Conservation (phyloP, 2,888 invertebrate species). For the Mythimna impura region DNA sequence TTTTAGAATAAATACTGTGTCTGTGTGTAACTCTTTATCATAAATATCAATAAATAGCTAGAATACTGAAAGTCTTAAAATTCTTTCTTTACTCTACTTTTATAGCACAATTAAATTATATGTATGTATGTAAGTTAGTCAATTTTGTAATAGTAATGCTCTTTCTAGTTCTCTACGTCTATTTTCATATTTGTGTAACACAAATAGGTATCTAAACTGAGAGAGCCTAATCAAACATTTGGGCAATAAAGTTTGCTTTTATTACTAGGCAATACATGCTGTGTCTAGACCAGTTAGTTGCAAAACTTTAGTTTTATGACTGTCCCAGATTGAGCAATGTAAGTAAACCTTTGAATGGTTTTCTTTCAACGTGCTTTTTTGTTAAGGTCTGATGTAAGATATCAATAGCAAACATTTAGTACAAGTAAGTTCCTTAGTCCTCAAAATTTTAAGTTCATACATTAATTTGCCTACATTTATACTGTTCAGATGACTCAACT, state of each 20-base stretch:
- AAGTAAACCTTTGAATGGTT: constrained; percentile 24
- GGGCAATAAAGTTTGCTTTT: constrained; percentile 52
- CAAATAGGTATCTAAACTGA: constrained; percentile 44
- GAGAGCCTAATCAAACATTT: constrained; percentile 64
- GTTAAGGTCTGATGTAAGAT: not conserved
- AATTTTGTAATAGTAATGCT: not conserved
- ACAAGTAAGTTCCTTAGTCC: no score
- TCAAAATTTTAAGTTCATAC: not conserved
- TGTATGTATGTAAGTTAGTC: no score
- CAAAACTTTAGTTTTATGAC: constrained; percentile 40
- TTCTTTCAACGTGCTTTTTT: not conserved
- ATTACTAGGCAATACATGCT: constrained; percentile 31
- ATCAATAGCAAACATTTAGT: no score
- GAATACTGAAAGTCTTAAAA: no score
- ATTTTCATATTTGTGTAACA: constrained; percentile 36
- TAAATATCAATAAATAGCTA: no score
- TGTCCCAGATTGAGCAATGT: constrained; percentile 32
- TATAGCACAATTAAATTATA: no score
- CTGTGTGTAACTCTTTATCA: no score
- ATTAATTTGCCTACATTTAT: not conserved
- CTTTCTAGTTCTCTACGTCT: not conserved
- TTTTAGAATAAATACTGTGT: no score
- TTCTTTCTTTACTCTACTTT: no score
- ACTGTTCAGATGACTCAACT: no score
- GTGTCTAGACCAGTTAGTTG: constrained; percentile 41